Conservation (phyloP, 2,797 vertebrate species). For the Erpetoichthys calabaricus region DNA sequence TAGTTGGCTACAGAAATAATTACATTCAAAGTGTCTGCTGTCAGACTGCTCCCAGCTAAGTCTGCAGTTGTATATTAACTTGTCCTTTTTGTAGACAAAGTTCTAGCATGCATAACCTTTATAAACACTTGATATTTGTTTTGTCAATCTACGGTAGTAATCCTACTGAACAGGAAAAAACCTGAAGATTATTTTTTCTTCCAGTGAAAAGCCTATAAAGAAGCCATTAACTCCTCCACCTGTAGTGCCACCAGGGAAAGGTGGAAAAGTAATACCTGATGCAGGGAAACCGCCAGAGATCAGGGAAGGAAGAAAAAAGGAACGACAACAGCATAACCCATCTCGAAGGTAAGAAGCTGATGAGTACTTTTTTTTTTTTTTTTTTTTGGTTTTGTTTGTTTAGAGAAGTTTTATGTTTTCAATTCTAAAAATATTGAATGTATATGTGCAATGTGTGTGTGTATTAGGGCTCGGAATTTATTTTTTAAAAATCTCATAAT, state of each 20-base stretch:
- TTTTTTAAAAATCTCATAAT: too few species aligned
- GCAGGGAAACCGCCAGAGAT: slow-evolving; percentile 57
- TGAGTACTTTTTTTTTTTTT: neutral
- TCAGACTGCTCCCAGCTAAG: too few species aligned
- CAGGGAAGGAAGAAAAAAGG: slow-evolving; percentile 73
- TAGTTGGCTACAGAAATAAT: too few species aligned
- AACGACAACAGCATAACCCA: slow-evolving; percentile 60
- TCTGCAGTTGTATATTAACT: too few species aligned
- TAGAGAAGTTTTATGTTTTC: neutral
- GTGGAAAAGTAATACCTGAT: slow-evolving; percentile 43
- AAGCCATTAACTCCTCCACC: slow-evolving; percentile 58
- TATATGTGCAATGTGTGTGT: too few species aligned
- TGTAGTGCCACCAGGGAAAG: slow-evolving; percentile 38
- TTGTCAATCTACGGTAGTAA: too few species aligned
- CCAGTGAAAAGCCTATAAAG: slow-evolving; percentile 74
- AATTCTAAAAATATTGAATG: neutral
- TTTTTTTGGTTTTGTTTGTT: neutral
- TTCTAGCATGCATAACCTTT: too few species aligned
- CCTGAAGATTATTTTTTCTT: slow-evolving; percentile 9
- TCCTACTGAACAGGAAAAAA: too few species aligned
- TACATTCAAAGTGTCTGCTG: too few species aligned
- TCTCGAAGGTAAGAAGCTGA: slow-evolving; percentile 58
- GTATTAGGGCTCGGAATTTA: too few species aligned
- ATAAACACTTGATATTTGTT: too few species aligned
- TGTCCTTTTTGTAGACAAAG: too few species aligned